Conservation (phyloP, 2,113 vertebrate species). For the Otus sunia region DNA sequence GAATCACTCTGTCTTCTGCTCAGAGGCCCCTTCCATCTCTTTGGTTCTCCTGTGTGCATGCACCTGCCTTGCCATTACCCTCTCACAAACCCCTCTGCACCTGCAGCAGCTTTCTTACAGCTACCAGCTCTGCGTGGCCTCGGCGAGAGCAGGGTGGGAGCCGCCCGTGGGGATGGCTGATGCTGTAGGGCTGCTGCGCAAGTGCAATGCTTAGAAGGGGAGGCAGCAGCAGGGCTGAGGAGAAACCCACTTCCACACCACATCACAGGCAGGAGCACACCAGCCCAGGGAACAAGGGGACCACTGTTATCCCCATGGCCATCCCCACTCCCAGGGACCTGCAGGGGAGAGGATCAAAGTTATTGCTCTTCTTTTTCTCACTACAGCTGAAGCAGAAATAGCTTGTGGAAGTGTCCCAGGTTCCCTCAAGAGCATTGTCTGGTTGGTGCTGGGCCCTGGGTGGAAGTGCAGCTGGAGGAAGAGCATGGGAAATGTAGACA, state of each 20-base stretch:
- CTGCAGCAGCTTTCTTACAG: neutral
- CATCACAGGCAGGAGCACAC: neutral
- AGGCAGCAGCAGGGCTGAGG: neutral
- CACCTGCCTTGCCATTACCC: neutral
- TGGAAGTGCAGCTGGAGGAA: neutral
- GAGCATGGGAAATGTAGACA: neutral
- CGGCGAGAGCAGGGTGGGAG: neutral
- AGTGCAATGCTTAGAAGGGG: neutral
- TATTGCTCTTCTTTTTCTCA: neutral
- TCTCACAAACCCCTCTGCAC: neutral
- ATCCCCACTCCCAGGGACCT: neutral
- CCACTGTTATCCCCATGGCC: neutral
- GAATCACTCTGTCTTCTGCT: neutral
- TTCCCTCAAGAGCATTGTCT: neutral
- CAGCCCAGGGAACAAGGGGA: neutral
- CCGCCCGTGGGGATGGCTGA: fast-evolving
- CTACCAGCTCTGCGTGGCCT: neutral
- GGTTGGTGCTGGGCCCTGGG: neutral
- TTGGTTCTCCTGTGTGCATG: fast-evolving
- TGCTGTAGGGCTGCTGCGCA: neutral
- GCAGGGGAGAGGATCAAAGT: neutral
- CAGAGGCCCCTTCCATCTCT: neutral
- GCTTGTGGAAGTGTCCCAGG: neutral
- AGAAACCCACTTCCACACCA: neutral
- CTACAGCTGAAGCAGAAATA: neutral